Evolutionary conservation across 2,888 invertebrate genomes (phyloP).

Genomic region (Neoaliturus tenellus): DNA sequence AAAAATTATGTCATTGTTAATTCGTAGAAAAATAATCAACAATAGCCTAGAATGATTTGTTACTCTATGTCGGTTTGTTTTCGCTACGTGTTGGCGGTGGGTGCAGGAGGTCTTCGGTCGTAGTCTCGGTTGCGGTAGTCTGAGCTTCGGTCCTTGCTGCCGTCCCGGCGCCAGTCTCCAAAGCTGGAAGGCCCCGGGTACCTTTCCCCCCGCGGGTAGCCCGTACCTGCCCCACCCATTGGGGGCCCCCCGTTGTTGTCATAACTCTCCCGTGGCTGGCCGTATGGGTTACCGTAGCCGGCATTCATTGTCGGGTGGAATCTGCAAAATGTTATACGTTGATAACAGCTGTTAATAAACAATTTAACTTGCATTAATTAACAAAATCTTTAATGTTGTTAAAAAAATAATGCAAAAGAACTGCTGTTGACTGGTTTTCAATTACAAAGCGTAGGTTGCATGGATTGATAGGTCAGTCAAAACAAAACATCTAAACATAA

Average conservation of each 20-base stretch:
- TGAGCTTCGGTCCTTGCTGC: conserved; percentile 27
- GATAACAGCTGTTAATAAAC: too few species aligned
- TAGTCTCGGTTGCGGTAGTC: conserved; percentile 53
- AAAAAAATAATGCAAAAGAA: too few species aligned
- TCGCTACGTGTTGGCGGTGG: conserved; percentile 38
- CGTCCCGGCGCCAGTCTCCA: conserved; percentile 50
- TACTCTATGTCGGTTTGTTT: neutral
- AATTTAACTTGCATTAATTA: too few species aligned
- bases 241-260: conserved; percentile 37
- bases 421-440: too few species aligned
- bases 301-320: conserved; percentile 69
- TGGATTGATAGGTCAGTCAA: too few species aligned
- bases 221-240: too few species aligned
- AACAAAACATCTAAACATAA: too few species aligned
- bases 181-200: conserved; percentile 52
- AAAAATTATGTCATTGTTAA: conserved; percentile 29
- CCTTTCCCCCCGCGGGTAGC: conserved; percentile 21
- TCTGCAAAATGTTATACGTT: too few species aligned
- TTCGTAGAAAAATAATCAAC: conserved; percentile 38
- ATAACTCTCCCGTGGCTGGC: conserved; percentile 73
- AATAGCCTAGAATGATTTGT: neutral
- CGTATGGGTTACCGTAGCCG: conserved; percentile 72
- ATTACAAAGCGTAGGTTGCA: too few species aligned
- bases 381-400: too few species aligned
- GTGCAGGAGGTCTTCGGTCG: conserved; percentile 36